These are phyloP conservation scores for Lepidocyrtoides sp. DNA, from an alignment of 2,888 invertebrate genomes.

Conservation along the genomic window DNA sequence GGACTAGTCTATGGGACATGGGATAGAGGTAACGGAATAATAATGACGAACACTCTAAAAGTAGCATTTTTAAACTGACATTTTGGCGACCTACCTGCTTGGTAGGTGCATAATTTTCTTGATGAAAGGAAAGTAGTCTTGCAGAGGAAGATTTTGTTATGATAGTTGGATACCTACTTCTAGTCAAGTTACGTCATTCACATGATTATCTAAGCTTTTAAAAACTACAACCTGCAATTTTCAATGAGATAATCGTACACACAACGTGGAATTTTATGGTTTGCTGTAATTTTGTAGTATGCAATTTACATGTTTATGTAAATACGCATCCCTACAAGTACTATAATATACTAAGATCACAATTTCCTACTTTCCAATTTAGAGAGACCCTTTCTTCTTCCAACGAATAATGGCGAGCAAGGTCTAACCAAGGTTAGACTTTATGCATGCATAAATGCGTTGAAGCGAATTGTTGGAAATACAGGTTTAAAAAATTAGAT, in stretches of 20 bases:
- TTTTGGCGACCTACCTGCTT: slow-evolving; percentile 1
- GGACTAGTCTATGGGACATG: too few species aligned
- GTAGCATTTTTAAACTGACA: background rate
- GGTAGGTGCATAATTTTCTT: background rate
- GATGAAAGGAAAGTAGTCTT: background rate
- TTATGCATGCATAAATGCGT: background rate
- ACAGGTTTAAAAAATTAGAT: background rate
- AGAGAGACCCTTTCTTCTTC: background rate
- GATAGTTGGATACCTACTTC: background rate
- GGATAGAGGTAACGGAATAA: too few species aligned
- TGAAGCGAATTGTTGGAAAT: background rate
- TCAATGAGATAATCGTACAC: background rate
- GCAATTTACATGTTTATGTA: background rate
- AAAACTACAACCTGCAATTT: slow-evolving; percentile 1
- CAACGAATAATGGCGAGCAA: background rate
- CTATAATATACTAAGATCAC: background rate
- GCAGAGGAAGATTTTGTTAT: background rate
- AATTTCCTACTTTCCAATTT: slow-evolving; percentile 53
- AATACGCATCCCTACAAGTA: background rate
- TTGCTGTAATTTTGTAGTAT: too few species aligned
- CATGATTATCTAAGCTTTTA: background rate
- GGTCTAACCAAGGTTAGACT: slow-evolving; percentile 38
- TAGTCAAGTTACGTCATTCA: background rate
- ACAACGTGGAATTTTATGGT: too few species aligned
- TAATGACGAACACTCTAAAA: background rate